These are phyloP conservation scores for Coreius guichenoti DNA, from an alignment of 2,797 vertebrate genomes.

Conservation along the genomic window DNA sequence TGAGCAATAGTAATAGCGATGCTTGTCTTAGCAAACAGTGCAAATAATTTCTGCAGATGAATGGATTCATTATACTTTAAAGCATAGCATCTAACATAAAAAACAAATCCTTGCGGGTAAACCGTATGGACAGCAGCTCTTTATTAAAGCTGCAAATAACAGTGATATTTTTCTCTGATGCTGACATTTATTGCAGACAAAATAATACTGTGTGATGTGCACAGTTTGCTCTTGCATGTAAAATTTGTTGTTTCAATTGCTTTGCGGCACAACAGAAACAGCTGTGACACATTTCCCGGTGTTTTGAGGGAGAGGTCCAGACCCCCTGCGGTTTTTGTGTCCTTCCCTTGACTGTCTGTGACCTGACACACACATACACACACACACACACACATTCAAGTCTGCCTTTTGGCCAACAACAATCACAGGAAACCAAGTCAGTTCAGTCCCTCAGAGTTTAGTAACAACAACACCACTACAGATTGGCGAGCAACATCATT, in stretches of 20 bases:
- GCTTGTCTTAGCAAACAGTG: neutral
- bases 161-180: neutral
- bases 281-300: slow-evolving; percentile 51
- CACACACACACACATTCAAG: slow-evolving; percentile 32
- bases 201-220: neutral
- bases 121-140: slow-evolving; percentile 5
- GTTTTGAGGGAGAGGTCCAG: slow-evolving; percentile 56
- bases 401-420: slow-evolving; percentile 44
- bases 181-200: neutral
- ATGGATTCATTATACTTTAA: slow-evolving; percentile 36
- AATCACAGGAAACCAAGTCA: slow-evolving; percentile 58
- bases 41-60: slow-evolving; percentile 6
- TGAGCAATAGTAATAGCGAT: neutral
- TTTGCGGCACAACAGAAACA: slow-evolving; percentile 47
- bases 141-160: slow-evolving; percentile 43
- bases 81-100: slow-evolving; percentile 3
- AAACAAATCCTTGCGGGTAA: neutral
- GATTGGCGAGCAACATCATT: neutral
- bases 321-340: slow-evolving; percentile 55
- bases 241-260: slow-evolving; percentile 27
- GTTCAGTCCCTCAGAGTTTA: slow-evolving; percentile 35
- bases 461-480: slow-evolving; percentile 36
- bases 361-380: slow-evolving; percentile 49
- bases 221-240: slow-evolving; percentile 15
- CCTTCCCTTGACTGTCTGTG: slow-evolving; percentile 60